Conservation (phyloP, 2,888 invertebrate genomes). For the Volucella inanis region DNA sequence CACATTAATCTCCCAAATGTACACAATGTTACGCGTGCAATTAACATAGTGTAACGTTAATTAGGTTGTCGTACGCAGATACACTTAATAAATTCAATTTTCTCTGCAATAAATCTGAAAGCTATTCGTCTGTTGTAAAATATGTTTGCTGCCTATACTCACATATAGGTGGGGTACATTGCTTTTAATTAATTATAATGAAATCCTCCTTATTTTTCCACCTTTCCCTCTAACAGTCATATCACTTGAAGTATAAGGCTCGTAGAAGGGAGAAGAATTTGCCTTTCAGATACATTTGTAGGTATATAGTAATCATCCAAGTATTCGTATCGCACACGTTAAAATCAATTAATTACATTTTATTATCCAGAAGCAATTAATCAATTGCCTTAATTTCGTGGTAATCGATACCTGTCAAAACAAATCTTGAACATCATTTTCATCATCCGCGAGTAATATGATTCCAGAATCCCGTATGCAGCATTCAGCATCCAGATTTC, state of each 20-base stretch:
- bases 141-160: conserved; percentile 49
- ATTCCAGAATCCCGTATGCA: conserved; percentile 44
- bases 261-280: neutral
- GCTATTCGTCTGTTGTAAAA: conserved; percentile 68
- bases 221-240: neutral
- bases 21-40: conserved; percentile 67
- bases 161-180: conserved; percentile 42
- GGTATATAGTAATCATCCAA: no score
- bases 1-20: conserved; percentile 67
- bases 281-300: neutral
- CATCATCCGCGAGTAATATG: conserved; percentile 80
- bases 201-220: conserved; percentile 33
- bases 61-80: conserved; percentile 74
- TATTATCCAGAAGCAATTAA: conserved; percentile 75
- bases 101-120: conserved; percentile 72
- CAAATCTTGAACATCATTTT: conserved; percentile 82
- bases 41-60: conserved; percentile 75
- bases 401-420: conserved; percentile 80
- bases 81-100: conserved; percentile 75
- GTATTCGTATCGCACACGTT: conserved; percentile 51
- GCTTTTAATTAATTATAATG: conserved; percentile 59
- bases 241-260: conserved; percentile 23
- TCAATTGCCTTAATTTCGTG: conserved; percentile 72
- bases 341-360: conserved; percentile 73
- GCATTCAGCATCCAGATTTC: neutral